Conservation (phyloP, 2,113 vertebrate species). For the Pseudolaguvia tuberculata region DNA sequence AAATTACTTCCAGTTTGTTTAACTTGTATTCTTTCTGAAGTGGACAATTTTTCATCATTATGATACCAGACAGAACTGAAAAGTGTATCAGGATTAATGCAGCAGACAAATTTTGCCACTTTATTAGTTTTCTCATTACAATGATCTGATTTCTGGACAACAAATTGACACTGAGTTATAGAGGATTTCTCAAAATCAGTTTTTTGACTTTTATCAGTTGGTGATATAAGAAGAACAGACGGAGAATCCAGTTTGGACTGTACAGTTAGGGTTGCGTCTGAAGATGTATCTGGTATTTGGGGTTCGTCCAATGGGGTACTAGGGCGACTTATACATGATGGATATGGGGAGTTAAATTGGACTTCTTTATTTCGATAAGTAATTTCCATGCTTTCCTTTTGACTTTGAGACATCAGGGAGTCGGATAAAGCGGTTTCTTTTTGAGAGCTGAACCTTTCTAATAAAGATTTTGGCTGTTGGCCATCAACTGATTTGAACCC, state of each 20-base stretch:
- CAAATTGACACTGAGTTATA: conserved; percentile 47
- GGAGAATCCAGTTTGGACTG: background rate
- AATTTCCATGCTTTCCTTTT: background rate
- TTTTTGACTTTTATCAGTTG: background rate
- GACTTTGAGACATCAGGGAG: background rate
- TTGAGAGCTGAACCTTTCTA: background rate
- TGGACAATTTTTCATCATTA: conserved; percentile 55
- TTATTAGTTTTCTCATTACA: conserved; percentile 59
- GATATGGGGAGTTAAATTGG: background rate
- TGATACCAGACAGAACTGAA: conserved; percentile 59
- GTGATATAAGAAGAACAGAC: background rate
- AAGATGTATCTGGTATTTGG: background rate
- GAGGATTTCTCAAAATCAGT: conserved; percentile 30
- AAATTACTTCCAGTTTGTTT: conserved; percentile 60
- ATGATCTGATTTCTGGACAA: conserved; percentile 25
- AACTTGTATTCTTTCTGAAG: conserved; percentile 59
- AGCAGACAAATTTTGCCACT: conserved; percentile 64
- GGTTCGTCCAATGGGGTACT: background rate
- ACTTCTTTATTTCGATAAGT: background rate
- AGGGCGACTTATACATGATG: background rate
- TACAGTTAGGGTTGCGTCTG: background rate
- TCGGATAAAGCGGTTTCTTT: conserved; percentile 6
- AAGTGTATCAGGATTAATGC: conserved; percentile 60
- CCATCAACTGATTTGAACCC: conserved; percentile 48
- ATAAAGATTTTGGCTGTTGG: background rate